Conservation (phyloP, 2,888 invertebrate genomes). For the Tetheella fluctuosa region DNA sequence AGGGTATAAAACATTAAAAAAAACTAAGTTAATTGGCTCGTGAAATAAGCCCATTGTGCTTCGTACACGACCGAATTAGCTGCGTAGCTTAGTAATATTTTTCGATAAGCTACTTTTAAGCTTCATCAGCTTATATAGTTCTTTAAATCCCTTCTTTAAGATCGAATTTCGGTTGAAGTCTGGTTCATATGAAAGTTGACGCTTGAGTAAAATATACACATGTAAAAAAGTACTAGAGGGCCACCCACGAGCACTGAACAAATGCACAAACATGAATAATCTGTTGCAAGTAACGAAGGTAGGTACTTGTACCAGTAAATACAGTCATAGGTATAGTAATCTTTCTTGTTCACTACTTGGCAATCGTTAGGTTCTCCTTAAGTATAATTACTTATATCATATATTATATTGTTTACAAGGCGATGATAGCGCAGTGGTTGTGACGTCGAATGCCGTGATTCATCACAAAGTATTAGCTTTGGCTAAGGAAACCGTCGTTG, state of each 20-base stretch:
- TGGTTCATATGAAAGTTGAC: constrained; percentile 63
- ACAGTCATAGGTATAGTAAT: too few relatives aligned
- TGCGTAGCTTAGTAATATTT: constrained; percentile 63
- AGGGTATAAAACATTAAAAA: constrained; percentile 46
- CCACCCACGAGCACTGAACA: constrained; percentile 71
- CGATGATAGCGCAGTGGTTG: too few relatives aligned
- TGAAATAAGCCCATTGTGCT: constrained; percentile 79
- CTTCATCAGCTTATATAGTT: constrained; percentile 45
- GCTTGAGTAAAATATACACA: constrained; percentile 64
- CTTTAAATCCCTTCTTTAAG: constrained; percentile 56
- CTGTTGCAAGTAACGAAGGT: constrained; percentile 10
- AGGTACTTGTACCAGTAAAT: background rate
- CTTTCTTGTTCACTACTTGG: background rate
- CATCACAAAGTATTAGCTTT: too few relatives aligned
- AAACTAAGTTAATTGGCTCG: constrained; percentile 72
- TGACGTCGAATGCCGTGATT: too few relatives aligned
- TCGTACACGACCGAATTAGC: constrained; percentile 73
- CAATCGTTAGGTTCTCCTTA: background rate
- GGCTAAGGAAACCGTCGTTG: too few relatives aligned
- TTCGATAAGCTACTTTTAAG: constrained; percentile 62
- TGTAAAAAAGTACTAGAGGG: constrained; percentile 71
- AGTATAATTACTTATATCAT: too few relatives aligned
- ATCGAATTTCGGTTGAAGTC: constrained; percentile 59
- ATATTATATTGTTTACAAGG: too few relatives aligned
- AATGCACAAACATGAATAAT: constrained; percentile 28